Conservation (phyloP, 2,797 vertebrate genomes). For the Acanthiza pusilla region DNA sequence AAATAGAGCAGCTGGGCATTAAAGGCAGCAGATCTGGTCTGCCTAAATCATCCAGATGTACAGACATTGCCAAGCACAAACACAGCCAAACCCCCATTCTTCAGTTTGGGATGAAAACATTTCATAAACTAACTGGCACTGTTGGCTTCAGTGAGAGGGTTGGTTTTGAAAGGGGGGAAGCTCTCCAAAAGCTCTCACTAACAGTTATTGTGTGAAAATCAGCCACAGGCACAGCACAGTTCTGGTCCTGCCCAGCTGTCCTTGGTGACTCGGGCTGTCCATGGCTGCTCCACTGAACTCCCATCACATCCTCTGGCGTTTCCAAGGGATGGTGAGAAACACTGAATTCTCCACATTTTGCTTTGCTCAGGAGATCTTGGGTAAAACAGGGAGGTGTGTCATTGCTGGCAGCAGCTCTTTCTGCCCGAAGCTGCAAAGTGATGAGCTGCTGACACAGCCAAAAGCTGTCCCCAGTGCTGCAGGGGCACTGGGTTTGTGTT, state of each 20-base stretch:
- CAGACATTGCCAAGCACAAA: neutral
- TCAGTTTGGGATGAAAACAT: neutral
- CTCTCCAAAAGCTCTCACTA: neutral
- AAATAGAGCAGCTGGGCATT: neutral
- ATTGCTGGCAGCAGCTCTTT: neutral
- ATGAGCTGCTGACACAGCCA: neutral
- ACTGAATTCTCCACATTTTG: neutral
- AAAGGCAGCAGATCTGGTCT: neutral
- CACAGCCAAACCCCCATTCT: neutral
- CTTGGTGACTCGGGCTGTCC: accelerated
- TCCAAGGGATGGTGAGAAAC: neutral
- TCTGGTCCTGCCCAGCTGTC: neutral
- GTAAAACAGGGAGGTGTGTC: neutral
- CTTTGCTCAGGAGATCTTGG: neutral
- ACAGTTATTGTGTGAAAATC: neutral
- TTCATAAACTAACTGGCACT: neutral
- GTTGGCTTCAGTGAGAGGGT: neutral
- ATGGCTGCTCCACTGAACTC: neutral
- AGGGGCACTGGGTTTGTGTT: neutral
- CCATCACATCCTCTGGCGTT: neutral
- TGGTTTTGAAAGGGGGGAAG: neutral
- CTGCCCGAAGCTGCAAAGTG: accelerated
- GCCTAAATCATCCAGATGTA: neutral
- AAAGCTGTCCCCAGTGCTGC: neutral
- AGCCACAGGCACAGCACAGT: neutral